Conservation (phyloP, 2,113 vertebrate species). For the Hemichromis elongatus region DNA sequence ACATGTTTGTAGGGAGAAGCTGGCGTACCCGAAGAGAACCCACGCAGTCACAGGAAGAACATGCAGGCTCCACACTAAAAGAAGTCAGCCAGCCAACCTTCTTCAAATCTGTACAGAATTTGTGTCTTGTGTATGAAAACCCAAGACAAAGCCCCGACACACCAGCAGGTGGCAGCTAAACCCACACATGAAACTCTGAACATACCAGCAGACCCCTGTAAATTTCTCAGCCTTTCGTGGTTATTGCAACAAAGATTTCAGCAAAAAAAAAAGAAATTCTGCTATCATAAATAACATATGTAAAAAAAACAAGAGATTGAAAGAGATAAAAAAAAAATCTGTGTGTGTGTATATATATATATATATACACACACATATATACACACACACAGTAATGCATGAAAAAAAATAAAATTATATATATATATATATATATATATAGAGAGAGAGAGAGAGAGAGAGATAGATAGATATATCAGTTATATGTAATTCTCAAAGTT, state of each 20-base stretch:
- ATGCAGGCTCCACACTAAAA: background rate
- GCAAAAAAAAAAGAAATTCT: background rate
- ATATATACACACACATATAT: no score
- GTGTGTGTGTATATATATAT: no score
- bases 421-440: background rate
- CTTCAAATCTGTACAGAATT: background rate
- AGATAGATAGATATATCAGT: no score
- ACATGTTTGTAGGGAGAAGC: background rate
- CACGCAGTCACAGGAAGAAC: background rate
- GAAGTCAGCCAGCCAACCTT: background rate
- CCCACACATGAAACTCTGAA: background rate
- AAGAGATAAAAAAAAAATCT: no score
- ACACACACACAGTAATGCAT: no score
- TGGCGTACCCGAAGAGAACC: background rate
- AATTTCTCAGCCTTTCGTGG: background rate
- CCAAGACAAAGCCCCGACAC: background rate
- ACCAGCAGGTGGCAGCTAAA: constrained; percentile 58
- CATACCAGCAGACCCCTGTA: background rate
- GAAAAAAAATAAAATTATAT: no score
- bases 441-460: no score
- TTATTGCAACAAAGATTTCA: background rate
- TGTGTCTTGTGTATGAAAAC: background rate
- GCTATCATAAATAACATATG: background rate
- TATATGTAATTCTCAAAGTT: background rate
- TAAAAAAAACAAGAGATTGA: no score